These are phyloP conservation scores for Tigriopus californicus DNA, from an alignment of 2,888 invertebrate genomes.

Conservation along the genomic window DNA sequence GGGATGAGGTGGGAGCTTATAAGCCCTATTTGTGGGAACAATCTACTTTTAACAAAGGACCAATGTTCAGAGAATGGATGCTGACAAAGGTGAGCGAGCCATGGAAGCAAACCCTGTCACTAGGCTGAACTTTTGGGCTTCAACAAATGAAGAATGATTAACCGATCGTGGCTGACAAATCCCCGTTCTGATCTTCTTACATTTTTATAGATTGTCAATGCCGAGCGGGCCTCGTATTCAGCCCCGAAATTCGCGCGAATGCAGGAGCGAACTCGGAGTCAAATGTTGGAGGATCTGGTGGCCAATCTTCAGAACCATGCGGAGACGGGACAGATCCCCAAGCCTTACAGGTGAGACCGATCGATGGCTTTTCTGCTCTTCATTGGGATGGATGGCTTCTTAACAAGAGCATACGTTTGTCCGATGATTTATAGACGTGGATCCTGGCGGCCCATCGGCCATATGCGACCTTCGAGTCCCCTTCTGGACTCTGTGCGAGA, in stretches of 20 bases:
- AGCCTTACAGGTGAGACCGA: conserved; percentile 51
- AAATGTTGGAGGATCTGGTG: conserved; percentile 84
- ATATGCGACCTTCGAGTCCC: conserved; percentile 83
- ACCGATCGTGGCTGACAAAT: too few species aligned
- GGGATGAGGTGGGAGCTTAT: conserved; percentile 86
- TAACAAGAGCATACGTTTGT: too few species aligned
- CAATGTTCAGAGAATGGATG: conserved; percentile 87
- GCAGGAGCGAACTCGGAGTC: conserved; percentile 78
- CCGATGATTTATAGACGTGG: conserved; percentile 36
- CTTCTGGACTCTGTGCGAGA: conserved; percentile 77
- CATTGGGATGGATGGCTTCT: too few species aligned
- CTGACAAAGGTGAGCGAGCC: conserved; percentile 47
- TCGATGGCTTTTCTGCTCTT: too few species aligned
- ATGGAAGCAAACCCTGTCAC: not conserved
- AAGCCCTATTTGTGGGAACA: conserved; percentile 91
- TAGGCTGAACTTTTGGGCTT: too few species aligned
- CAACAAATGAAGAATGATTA: too few species aligned
- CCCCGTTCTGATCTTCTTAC: not conserved
- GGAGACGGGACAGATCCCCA: conserved; percentile 85
- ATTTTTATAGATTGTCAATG: conserved; percentile 49
- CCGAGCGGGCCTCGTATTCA: conserved; percentile 78
- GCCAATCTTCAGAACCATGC: conserved; percentile 83
- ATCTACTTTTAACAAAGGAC: conserved; percentile 77
- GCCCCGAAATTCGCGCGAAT: conserved; percentile 86
- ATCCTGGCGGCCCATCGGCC: conserved; percentile 83